Conservation (phyloP, 37 sponge, comb jelly and placozoan genomes). For the Eunapius fragilis region DNA sequence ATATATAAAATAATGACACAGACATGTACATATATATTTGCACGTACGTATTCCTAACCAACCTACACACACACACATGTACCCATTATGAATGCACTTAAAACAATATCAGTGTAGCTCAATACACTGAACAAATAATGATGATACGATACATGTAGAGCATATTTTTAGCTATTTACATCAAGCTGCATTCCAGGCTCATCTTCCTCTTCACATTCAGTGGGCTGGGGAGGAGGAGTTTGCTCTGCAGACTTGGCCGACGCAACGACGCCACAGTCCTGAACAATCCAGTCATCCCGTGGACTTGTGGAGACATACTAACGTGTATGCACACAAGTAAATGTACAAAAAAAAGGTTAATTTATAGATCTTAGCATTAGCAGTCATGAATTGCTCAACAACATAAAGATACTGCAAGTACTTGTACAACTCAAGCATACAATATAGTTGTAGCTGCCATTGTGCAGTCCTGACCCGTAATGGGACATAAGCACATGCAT, state of each 20-base stretch:
- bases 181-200: slow-evolving; percentile 16
- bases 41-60: too few relatives aligned
- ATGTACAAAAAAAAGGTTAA: too few relatives aligned
- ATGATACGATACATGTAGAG: not conserved
- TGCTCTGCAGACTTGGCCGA: slow-evolving; percentile 32
- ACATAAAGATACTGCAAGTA: too few relatives aligned
- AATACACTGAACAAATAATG: too few relatives aligned
- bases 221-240: not conserved
- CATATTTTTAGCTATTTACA: not conserved
- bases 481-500: not conserved
- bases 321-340: not conserved
- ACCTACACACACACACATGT: too few relatives aligned
- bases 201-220: slow-evolving; percentile 46
- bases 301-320: slow-evolving; percentile 40
- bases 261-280: slow-evolving; percentile 46
- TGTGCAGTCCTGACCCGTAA: too few relatives aligned
- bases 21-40: not conserved
- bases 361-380: too few relatives aligned
- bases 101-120: too few relatives aligned
- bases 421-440: too few relatives aligned
- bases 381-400: too few relatives aligned
- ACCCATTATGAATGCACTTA: too few relatives aligned
- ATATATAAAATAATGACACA: not conserved
- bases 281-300: slow-evolving; percentile 65
- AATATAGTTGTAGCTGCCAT: too few relatives aligned